Percentiles rank a stretch among this genome's conserved stretches.
Conservation (phyloP, 1,140 invertebrate species). For the Antheraea pernyi region DNA sequence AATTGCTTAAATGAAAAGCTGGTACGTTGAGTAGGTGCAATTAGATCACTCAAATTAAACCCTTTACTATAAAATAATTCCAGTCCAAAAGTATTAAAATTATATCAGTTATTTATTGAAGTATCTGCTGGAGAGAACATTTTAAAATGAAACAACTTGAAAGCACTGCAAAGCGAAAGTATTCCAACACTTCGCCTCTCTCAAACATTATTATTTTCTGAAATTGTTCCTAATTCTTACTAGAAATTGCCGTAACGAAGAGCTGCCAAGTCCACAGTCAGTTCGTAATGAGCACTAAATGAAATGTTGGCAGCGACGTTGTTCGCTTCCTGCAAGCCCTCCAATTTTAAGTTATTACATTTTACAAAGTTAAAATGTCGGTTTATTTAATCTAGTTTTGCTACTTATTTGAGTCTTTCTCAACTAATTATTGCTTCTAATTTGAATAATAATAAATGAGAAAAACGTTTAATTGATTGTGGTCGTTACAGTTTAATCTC, state of each 20-base stretch:
- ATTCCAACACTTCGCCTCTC: background rate
- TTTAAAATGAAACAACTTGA: background rate
- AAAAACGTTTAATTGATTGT: too few species aligned
- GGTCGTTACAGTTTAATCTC: too few species aligned
- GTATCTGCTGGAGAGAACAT: background rate
- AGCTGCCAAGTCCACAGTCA: constrained; percentile 1
- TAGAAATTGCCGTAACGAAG: constrained; percentile 1
- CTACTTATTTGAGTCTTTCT: background rate
- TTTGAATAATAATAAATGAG: background rate
- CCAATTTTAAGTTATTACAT: background rate
- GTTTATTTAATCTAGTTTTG: background rate
- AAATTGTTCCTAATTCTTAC: background rate
- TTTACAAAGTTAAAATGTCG: background rate
- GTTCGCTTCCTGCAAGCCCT: background rate
- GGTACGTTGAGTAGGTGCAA: too few species aligned
- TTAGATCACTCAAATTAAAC: too few species aligned
- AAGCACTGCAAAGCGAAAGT: background rate
- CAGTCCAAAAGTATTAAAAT: background rate
- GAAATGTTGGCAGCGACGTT: background rate
- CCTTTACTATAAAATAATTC: background rate
- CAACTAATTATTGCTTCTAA: background rate
- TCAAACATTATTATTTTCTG: background rate
- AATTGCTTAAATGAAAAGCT: too few species aligned
- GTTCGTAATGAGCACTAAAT: constrained; percentile 1
- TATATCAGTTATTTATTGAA: background rate